phyloP scores from a whole-genome alignment of 2,113 vertebrate genomes.

The Pitta sordida region DNA sequence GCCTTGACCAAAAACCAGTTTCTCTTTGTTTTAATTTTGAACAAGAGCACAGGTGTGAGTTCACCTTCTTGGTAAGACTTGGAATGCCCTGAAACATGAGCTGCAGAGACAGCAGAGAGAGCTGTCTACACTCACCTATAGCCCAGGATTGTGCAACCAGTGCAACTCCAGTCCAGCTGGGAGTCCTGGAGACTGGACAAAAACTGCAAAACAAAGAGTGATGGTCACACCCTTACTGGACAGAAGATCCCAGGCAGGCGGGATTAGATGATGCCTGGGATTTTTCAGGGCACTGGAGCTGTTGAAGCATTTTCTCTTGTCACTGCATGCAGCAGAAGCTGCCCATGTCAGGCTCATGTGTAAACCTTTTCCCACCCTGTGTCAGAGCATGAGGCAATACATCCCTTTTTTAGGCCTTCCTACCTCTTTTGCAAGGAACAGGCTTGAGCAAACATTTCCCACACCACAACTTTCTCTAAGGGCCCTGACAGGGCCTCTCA shows the following conservation, averaged over 20 bases:
- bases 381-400: not conserved
- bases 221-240: not conserved
- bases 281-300: not conserved
- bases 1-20: not conserved
- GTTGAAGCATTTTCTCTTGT: not conserved
- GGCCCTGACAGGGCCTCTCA: rapidly evolving
- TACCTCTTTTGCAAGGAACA: not conserved
- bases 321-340: not conserved
- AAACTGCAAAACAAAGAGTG: slow-evolving; percentile 74
- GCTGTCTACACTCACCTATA: slow-evolving; percentile 79
- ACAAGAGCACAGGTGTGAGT: not conserved
- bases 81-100: no score
- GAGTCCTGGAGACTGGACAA: slow-evolving; percentile 79
- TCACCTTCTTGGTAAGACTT: not conserved
- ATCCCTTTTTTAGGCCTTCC: not conserved
- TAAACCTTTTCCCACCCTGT: not conserved
- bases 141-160: slow-evolving; percentile 77
- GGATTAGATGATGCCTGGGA: not conserved
- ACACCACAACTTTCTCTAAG: not conserved
- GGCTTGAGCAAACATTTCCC: not conserved
- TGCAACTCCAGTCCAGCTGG: slow-evolving; percentile 75
- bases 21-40: not conserved
- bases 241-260: not conserved
- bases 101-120: not conserved
- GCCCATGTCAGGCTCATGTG: not conserved